Evolutionary conservation across 2,888 invertebrate genomes (phyloP), one percentile per base, ranked within the genome.

Genomic region (Philereme vetulata): DNA sequence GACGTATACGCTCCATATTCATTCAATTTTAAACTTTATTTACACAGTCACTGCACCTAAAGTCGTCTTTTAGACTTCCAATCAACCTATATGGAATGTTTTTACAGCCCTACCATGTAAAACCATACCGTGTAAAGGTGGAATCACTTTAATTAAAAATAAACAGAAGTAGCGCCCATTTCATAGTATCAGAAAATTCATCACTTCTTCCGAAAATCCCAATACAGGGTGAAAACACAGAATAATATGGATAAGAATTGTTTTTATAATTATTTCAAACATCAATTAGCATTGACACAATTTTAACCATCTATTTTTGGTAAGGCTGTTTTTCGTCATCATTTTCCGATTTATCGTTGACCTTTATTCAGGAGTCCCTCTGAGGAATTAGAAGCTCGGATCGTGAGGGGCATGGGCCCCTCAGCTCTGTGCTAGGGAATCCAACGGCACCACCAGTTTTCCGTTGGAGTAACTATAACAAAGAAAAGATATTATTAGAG

Each of bases 391-490:
- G 86, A 89, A 72, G 76, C 82, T 82, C 82, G 85, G 78, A 84
- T 88, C 76, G 74, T 75, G 81, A 84, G 87, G 82, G 82, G 82
- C 72, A 65, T 68, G 62, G 74, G 78, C 85, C 87, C 88, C 89
- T 92, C 90, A 89, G 85, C 90, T 91, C 80, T 90, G 87, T 81
- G 92, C 88, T 90, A 93, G 82, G 93, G 93, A 85, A 93, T 92
- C 93, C 93, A 93, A 63, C 88, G 92, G 92, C 93, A 92, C 93
- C 93, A 93, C 93, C 92, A 93, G 79, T 91, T 93, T 91, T 92
- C 93, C 89, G 87, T 92, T 89, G 84, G 93, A 90, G 91, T 90
- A 90, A 86, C 93, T 93, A 85, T 54, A 93, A 92, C 88, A 89
- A 91, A 74, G 65, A 57, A 79, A 80, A 76, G n/a, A 72, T 64